These are phyloP conservation scores for Procavia capensis DNA, from an alignment of 2,113 vertebrate genomes.

Conservation along the genomic window DNA sequence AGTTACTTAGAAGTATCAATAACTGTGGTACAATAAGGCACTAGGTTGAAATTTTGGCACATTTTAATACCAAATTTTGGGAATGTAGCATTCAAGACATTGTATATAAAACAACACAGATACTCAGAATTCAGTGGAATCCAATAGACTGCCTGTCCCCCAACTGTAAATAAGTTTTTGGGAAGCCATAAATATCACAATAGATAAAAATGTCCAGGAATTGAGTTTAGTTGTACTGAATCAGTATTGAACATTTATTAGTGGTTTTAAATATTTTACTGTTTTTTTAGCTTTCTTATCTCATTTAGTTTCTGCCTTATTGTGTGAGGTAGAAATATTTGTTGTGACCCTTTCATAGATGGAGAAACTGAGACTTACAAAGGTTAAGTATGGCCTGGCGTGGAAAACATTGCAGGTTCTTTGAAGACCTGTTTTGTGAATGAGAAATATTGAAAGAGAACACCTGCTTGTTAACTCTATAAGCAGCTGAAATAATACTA, in stretches of 20 bases:
- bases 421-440: neutral
- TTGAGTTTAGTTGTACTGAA: neutral
- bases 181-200: neutral
- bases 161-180: neutral
- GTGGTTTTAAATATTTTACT: neutral
- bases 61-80: slow-evolving; percentile 10
- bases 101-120: neutral
- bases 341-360: neutral
- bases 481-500: neutral
- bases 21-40: neutral
- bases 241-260: neutral
- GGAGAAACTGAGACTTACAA: neutral
- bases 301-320: neutral
- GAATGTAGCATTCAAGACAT: neutral
- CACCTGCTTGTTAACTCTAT: neutral
- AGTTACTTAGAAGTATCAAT: neutral
- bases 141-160: neutral
- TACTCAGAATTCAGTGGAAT: neutral
- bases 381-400: neutral
- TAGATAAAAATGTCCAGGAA: neutral
- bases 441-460: neutral
- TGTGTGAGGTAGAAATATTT: neutral
- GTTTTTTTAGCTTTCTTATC: neutral
- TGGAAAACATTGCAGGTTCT: neutral
- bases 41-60: neutral